Base-by-base conservation (phyloP, 2,888 invertebrate genomes). In the Pycnomerus fuliginosus region DNA sequence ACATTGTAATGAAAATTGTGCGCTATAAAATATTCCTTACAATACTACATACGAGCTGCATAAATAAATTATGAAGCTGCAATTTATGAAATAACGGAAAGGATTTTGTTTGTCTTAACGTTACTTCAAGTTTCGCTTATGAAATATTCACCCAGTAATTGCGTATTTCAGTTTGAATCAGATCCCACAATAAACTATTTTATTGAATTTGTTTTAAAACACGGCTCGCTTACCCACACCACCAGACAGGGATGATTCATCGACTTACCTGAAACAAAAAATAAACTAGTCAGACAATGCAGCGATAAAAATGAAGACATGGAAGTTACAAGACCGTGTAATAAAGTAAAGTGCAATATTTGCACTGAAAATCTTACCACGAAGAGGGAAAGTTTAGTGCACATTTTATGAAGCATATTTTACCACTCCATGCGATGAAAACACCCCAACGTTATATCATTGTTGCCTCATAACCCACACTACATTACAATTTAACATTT, bases 341-440 rank as follows among this genome's bases (percentile, higher is more conserved):
- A 42, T 43, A 48, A 42, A 48, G 12, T 44, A 41, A 44, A 44
- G 42, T 44, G 49, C 49, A 49, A 40, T 48, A 44, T 50, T 47
- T 40, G 44, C 43, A 40, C 24, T 41, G 40, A 42, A 38, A 50
- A 50, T 41, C 46, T 47, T 37, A 23, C 22, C 28, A 52, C 48
- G 48, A 49, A 53, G 44, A 48, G 52, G 46, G 52, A 54, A 50
- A 54, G 52, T 54, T 54, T 52, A 54, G 52, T 48, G 37, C 44
- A 33, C 36, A 33, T 45, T 53, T 53, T 53, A 53, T 50, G 52
- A 47, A 36, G 30, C 40, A 43, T 44, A 45, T 48, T 52, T 54
- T 50, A 52, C 39, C 46, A 44, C 35, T 38, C 37, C 49, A 31
- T 32, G 23, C 34, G 30, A 46, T 41, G 43, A 37, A 35, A 48